Base-by-base conservation (phyloP, 2,113 vertebrate genomes). In the Perognathus longimembris region DNA sequence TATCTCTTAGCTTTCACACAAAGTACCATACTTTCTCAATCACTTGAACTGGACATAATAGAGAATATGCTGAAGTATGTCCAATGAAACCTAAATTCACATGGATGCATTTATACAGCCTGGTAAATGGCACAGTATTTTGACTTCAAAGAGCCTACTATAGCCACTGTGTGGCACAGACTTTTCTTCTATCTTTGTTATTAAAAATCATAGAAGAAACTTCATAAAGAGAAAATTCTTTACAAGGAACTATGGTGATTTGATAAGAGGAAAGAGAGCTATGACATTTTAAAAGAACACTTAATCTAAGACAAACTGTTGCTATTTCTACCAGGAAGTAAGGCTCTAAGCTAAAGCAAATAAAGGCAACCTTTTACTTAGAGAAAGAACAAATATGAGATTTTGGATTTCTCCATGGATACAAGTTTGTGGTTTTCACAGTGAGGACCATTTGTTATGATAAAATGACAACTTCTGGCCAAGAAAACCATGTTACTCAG, bases 281-380 rank as follows among this genome's bases (percentile, higher is more conserved):
- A n/a, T 85, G 69, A 69, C 64, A 77, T 94, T 89, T 88, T 36
- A 38, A 79, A 92, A 81, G 75, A 92, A 74, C 57, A 91, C 36
- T 93, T 92, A 3, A 50, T 86, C 79, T 45, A 86, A 89, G 91
- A 34, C 86, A 96, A 96, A 85, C 34, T 63, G 18, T 90, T 92
- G 54, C 5, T 82, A 57, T 81, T 93, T 93, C 73, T 21, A 94
- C 12, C 2, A 78, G 18, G 1, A 89, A 91, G 79, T 79, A 0
- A 0, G 63, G 45, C 70, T 6, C 12, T 45, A 21, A 78, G 22
- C 64, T 78, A 83, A 94, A 21, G 36, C 80, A 93, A 84, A 74
- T 83, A 95, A 92, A 91, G 11, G 21, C 34, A 40, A 73, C 24
- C 89, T 88, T 66, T 78, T 75, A 83, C n/a, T 71, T 78, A 87